Base-by-base conservation (phyloP, 2,888 invertebrate genomes). In the Polietes domitor region DNA sequence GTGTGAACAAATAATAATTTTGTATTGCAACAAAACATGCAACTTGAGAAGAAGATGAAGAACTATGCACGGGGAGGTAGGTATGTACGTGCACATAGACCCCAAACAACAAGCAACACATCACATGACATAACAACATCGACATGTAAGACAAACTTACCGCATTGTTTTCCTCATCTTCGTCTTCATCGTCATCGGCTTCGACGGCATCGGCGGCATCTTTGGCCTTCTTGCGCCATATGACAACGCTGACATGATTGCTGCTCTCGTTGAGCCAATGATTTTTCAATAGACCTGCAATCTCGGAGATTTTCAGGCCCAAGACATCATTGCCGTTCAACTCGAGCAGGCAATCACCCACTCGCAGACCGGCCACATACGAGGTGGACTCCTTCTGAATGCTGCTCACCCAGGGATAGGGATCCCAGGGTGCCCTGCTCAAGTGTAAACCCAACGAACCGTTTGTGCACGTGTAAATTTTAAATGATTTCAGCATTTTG, bases 401-500 rank as follows among this genome's bases (percentile, higher is more conserved):
- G 75, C 94, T 94, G 90, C 93, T 93, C 85, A 96, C 94, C 96
- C 96, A 96, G 0, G 96, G 96, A 91, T 96, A 96, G 0, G 96
- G 96, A 90, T 96, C 96, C 96, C 96, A 96, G 77, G 96, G 94
- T 0, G 96, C 95, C 86, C 96, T 94, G 5, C 95, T 96, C 76
- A 96, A 92, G 83, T 96, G 94, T 89, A 96, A 95, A 1, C 96
- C 96, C 65, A 95, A 94, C 4, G 94, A 94, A 82, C 94, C 94
- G 1, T 94, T 93, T 77, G 94, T 88, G 80, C 90, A 89, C 41
- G 89, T 90, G 70, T 88, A 88, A 65, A 92, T 89, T 85, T 89
- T 91, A 87, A 91, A 92, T 70, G 90, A 87, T 85, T 91, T 91
- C 55, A 91, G 86, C 92, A 92, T 91, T 58, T 73, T 73, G 0